Evolutionary conservation across 2,888 invertebrate genomes (phyloP), one percentile per base, ranked within the genome.

Genomic region (Himalopsyche kuldschensis): DNA sequence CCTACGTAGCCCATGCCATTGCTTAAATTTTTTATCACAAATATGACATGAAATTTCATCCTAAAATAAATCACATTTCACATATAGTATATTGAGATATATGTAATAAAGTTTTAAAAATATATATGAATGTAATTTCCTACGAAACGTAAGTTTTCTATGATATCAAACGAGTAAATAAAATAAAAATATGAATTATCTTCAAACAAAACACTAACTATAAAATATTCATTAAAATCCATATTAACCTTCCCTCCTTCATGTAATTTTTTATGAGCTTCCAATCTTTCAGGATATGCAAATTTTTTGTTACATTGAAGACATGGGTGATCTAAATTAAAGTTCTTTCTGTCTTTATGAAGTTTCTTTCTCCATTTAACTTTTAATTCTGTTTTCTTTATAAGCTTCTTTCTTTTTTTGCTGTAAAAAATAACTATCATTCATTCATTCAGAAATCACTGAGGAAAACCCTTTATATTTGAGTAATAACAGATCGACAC

Each of bases 21-120:
- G 90, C 84, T 88, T 87, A 84, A 91, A 92, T 20, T 88, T 89
- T 87, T 91, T 91, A 81, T 89, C 88, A 84, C 92, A 92, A 5
- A 88, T 87, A 17, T 87, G 76, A 84, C 91, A 91, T 78, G 87
- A 87, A 75, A 90, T 90, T 81, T 88, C 82, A 30, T 78, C 78
- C 86, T 86, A 55, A 10, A 86, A 84, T 55, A 79, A 76, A 32
- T 81, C 4, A 32, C 17, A 48, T 10, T n/a, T n/a, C n/a, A n/a
- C n/a, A n/a, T n/a, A n/a, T n/a, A n/a, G n/a, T n/a, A n/a, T n/a
- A n/a, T n/a, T n/a, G n/a, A n/a, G n/a, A n/a, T n/a, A 55, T 55
- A 80, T 27, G 20, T 24, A 24, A 17, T 3, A 15, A 17, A 27
- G 17, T 84, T 69, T 69, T 17, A 69, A 63, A 63, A 5, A 63